Evolutionary conservation across 2,113 vertebrate species (phyloP), one percentile per base, ranked within the genome.

Genomic region (Herpetotheres cachinnans): DNA sequence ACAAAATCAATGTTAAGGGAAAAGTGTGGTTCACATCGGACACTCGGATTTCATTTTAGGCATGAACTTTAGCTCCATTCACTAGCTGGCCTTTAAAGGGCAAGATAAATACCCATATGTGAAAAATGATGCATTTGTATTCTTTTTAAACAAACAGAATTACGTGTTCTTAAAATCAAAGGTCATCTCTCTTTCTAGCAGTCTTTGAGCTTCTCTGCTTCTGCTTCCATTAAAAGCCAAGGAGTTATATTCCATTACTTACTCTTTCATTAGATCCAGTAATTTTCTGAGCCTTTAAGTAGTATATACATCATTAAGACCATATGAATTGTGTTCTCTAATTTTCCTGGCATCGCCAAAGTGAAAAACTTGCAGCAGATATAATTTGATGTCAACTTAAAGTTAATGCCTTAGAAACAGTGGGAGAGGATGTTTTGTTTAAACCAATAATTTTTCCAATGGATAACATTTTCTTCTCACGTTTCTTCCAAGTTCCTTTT

Each of bases 21-120:
- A 95, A 95, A 67, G 8, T 61, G 52, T 81, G 55, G 72, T 66
- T 90, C 4, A 3, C 76, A 59, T 7, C 62, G 36, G 69, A 86
- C 84, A 89, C 47, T 71, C 19, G 40, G 63, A 82, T 96, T 90
- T 96, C 70, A 76, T 89, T 93, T 82, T 49, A 86, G 34, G 34
- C 67, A 86, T 95, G 91, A 96, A 95, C 96, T 97, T 95, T 93
- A 95, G 27, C 65, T 95, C n/a, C 49, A 92, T 67, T 91, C 42
- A 86, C 66, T 71, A 86, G 34, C 14, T 95, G 96, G 89, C 93
- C 89, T 96, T 96, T 97, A 95, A 96, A 97, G 91, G 95, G 66
- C 89, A 97, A 94, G 59, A 86, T 67, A 96, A 93, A 95, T 95
- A 91, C 44, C 56, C 52, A 10, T 95, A 95, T 85, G 52, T 90